Conservation (phyloP, 2,113 vertebrate genomes). For the Ibidorhyncha struthersii region DNA sequence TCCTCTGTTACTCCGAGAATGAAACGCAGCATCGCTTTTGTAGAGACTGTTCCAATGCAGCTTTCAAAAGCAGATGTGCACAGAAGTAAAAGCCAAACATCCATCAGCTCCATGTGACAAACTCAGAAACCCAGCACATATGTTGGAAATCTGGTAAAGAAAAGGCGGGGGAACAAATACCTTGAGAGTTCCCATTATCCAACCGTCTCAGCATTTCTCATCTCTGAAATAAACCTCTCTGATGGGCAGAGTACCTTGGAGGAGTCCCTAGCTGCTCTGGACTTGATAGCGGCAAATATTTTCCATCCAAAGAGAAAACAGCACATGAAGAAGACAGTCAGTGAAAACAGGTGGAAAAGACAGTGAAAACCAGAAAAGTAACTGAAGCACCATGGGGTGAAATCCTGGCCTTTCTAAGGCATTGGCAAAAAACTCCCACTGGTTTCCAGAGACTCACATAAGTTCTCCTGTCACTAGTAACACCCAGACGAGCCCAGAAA, state of each 20-base stretch:
- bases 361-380: neutral
- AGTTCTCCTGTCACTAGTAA: neutral
- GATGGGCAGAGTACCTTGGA: neutral
- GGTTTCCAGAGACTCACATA: neutral
- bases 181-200: neutral
- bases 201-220: neutral
- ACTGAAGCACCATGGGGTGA: neutral
- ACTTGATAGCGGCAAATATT: neutral
- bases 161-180: neutral
- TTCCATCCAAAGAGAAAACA: neutral
- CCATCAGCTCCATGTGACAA: accelerated
- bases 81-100: neutral
- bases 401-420: neutral
- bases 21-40: accelerated
- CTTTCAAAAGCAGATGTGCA: neutral
- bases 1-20: accelerated
- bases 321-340: neutral
- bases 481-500: neutral
- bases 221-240: neutral
- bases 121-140: neutral
- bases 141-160: neutral
- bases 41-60: neutral
- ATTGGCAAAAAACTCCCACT: neutral
- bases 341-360: neutral
- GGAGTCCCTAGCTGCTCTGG: neutral